A percentile compares a stretch with the other conserved stretches of the same genome.
phyloP scores from a whole-genome alignment of 2,888 invertebrate genomes.

The Lithophane ornitopus region DNA sequence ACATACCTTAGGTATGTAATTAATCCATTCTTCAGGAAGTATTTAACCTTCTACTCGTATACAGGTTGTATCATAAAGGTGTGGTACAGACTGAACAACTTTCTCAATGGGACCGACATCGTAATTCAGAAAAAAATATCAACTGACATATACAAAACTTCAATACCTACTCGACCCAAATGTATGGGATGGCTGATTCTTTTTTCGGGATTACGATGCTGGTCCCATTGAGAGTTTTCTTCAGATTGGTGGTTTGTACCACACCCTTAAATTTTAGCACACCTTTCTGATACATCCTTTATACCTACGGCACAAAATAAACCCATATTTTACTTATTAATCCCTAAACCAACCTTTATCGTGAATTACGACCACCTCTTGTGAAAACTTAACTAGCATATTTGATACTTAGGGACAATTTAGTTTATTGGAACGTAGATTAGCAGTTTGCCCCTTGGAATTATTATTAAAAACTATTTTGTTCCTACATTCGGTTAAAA shows the following conservation, averaged over 20 bases:
- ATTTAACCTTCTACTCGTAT: conserved; percentile 18
- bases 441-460: not conserved
- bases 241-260: too few relatives aligned
- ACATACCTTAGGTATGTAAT: not conserved
- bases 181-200: too few relatives aligned
- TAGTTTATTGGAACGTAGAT: conserved; percentile 37
- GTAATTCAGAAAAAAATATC: too few relatives aligned
- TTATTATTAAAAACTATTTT: not conserved
- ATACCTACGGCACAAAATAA: conserved; percentile 27
- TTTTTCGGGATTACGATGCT: too few relatives aligned
- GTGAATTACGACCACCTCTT: conserved; percentile 48
- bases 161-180: too few relatives aligned
- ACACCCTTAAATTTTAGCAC: too few relatives aligned
- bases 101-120: too few relatives aligned
- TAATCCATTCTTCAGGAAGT: conserved; percentile 6
- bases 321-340: conserved; percentile 58
- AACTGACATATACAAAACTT: too few relatives aligned
- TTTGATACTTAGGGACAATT: conserved; percentile 46
- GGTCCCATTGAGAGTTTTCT: too few relatives aligned
- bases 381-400: conserved; percentile 55
- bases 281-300: too few relatives aligned
- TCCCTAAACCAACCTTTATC: conserved; percentile 46
- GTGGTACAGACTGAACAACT: too few relatives aligned
- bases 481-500: not conserved
- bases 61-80: too few relatives aligned